Percentiles rank a stretch among this genome's conserved stretches.
Conservation (phyloP, 2,797 vertebrate genomes). For the Anomalospiza imberbis region DNA sequence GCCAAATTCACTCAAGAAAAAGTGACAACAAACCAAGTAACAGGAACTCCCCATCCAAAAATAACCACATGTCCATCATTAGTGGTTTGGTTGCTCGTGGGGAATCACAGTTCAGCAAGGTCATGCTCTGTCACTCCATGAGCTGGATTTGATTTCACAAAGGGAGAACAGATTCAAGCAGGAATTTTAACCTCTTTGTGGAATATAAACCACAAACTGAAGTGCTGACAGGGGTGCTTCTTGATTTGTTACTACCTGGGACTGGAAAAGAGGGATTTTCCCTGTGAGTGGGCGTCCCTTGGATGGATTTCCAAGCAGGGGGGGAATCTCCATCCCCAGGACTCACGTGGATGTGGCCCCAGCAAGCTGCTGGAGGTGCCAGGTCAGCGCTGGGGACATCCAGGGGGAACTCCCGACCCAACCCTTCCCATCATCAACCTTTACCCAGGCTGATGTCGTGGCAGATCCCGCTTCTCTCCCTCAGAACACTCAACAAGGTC, state of each 20-base stretch:
- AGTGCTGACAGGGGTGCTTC: background rate
- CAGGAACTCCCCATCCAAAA: background rate
- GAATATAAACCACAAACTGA: background rate
- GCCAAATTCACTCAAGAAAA: background rate
- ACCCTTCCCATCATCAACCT: too few relatives aligned
- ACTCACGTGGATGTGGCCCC: too few relatives aligned
- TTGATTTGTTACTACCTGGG: background rate
- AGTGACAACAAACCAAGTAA: background rate
- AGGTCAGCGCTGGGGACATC: too few relatives aligned
- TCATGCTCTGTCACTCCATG: fast-evolving
- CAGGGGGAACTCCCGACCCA: too few relatives aligned
- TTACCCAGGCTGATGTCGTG: too few relatives aligned
- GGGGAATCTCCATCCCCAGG: too few relatives aligned
- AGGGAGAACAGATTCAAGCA: background rate
- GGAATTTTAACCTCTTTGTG: background rate
- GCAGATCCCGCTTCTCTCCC: too few relatives aligned
- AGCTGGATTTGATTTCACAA: background rate
- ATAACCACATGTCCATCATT: background rate
- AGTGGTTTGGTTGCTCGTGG: background rate
- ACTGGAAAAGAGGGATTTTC: background rate
- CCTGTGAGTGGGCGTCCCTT: background rate
- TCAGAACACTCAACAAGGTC: too few relatives aligned
- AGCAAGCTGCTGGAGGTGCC: too few relatives aligned
- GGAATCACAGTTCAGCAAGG: background rate
- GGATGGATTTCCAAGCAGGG: too few relatives aligned